Conservation (phyloP, 2,888 invertebrate species). For the Neoscelio sp. region DNA sequence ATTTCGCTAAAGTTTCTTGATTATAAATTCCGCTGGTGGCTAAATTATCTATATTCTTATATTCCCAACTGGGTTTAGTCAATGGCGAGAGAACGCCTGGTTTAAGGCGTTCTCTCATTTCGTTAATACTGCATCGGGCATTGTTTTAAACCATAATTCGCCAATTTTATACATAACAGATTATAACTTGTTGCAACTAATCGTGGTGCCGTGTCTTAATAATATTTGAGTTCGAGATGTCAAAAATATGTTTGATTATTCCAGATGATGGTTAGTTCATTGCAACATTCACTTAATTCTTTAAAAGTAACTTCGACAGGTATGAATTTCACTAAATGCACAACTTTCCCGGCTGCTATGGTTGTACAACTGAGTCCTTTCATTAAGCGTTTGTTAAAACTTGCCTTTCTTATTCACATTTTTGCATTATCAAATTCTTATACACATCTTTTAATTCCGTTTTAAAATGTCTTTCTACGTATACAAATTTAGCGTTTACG, state of each 20-base stretch:
- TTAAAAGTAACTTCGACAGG: constrained; percentile 71
- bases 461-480: constrained; percentile 70
- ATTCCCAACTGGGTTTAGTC: no score
- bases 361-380: constrained; percentile 66
- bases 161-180: no score
- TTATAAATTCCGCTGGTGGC: no score
- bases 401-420: constrained; percentile 69
- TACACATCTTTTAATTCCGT: constrained; percentile 61
- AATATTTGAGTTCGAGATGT: constrained; percentile 68
- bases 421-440: constrained; percentile 65
- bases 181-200: no score
- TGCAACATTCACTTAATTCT: constrained; percentile 64
- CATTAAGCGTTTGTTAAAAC: constrained; percentile 70
- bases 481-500: constrained; percentile 71
- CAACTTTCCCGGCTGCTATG: no score
- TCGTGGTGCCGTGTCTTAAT: neutral
- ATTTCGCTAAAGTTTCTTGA: no score
- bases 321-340: no score
- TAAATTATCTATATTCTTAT: no score
- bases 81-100: no score
- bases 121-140: no score
- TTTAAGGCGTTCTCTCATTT: no score
- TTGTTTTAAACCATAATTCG: no score
- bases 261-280: constrained; percentile 8
- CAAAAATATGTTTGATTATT: constrained; percentile 56